These are phyloP conservation scores for Sminthopsis crassicaudata DNA, from an alignment of 2,113 vertebrate genomes.

Conservation along the genomic window DNA sequence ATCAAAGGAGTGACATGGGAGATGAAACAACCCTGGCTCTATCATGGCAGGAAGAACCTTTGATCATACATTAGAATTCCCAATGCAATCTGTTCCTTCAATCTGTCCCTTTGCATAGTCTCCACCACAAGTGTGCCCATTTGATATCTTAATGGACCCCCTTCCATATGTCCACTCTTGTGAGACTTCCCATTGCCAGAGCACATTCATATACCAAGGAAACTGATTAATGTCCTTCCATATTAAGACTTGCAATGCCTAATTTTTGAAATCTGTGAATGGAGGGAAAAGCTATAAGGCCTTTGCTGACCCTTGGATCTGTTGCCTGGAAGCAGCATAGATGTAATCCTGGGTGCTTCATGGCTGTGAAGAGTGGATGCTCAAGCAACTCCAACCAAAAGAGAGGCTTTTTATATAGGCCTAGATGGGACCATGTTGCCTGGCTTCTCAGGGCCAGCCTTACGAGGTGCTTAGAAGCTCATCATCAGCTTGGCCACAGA, in stretches of 20 bases:
- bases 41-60: not conserved
- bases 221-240: not conserved
- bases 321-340: not conserved
- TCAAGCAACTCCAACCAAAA: not conserved
- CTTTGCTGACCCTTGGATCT: not conserved
- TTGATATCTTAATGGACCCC: not conserved
- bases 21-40: not conserved
- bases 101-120: not conserved
- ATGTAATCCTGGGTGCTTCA: not conserved
- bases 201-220: not conserved
- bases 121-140: not conserved
- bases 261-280: not conserved
- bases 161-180: not conserved
- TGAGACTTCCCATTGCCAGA: not conserved
- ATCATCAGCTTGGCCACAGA: not conserved
- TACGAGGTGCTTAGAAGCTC: not conserved
- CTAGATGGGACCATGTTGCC: not conserved
- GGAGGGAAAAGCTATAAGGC: not conserved
- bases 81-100: constrained; percentile 9
- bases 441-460: not conserved
- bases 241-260: not conserved
- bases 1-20: not conserved
- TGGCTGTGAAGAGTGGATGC: not conserved
- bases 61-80: not conserved
- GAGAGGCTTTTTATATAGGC: not conserved